Percentiles rank a stretch among this genome's conserved stretches.
phyloP scores from a whole-genome alignment of 2,113 vertebrate species.

The Rhea americana region DNA sequence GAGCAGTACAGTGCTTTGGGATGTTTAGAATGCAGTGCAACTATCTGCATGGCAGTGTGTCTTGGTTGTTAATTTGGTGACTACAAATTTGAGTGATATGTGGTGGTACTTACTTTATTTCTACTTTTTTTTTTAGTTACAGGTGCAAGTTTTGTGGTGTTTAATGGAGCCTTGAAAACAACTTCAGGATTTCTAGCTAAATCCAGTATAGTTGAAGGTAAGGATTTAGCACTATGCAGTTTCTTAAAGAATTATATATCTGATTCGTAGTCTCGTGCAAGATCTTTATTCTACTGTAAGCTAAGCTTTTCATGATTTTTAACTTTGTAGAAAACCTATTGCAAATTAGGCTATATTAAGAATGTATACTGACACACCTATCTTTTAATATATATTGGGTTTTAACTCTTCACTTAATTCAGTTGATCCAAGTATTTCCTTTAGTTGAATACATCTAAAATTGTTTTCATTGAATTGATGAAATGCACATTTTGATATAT shows the following conservation, averaged over 20 bases:
- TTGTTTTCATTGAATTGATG: background rate
- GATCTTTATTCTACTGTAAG: background rate
- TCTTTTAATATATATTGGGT: background rate
- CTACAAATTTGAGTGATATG: background rate
- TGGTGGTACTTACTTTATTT: background rate
- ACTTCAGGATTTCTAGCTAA: conserved; percentile 94
- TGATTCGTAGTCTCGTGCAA: background rate
- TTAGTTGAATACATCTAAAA: background rate
- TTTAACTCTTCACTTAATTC: background rate
- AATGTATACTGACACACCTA: background rate
- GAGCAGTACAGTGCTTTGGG: background rate
- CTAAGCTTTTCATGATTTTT: background rate
- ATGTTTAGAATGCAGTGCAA: background rate
- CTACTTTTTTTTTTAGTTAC: conserved; percentile 80
- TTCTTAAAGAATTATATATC: background rate
- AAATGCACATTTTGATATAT: background rate
- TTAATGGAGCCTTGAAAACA: conserved; percentile 91
- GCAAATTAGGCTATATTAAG: background rate
- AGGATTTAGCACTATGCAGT: background rate
- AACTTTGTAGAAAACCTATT: background rate
- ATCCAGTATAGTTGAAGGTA: conserved; percentile 97
- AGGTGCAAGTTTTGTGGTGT: conserved; percentile 95
- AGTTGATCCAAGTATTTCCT: background rate
- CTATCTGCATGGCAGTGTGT: rapidly evolving
- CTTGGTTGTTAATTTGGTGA: background rate